Evolutionary conservation across 2,888 invertebrate species (phyloP).

Genomic region (Griposia aprilina): DNA sequence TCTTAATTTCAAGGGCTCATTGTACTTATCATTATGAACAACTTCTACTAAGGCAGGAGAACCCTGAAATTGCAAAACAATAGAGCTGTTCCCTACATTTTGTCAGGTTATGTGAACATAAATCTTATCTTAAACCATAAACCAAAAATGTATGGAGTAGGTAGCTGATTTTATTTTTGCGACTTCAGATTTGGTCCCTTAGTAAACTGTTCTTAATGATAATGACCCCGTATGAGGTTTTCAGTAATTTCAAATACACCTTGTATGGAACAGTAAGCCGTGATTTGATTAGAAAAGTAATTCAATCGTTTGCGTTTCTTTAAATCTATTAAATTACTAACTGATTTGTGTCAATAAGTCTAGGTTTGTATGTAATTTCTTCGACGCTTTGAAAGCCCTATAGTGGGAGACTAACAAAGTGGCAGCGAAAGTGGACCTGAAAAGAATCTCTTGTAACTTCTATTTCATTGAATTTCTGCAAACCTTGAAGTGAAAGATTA

Average conservation of each 20-base stretch:
- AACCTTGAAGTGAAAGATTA: background rate
- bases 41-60: background rate
- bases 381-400: slow-evolving; percentile 5
- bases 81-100: background rate
- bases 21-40: no score
- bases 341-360: slow-evolving; percentile 17
- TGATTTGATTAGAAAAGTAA: background rate
- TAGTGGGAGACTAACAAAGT: background rate
- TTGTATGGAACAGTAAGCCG: background rate
- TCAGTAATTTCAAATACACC: background rate
- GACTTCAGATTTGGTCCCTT: no score
- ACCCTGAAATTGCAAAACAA: background rate
- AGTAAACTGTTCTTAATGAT: no score
- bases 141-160: background rate
- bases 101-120: background rate
- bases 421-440: background rate
- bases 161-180: no score
- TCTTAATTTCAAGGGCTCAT: background rate
- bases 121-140: background rate
- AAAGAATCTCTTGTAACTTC: background rate
- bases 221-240: background rate
- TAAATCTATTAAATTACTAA: slow-evolving; percentile 6
- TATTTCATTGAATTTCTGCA: background rate
- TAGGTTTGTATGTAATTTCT: slow-evolving; percentile 2
- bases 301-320: background rate